Evolutionary conservation across 2,113 vertebrate species (phyloP).

Genomic region (Notiomystis cincta): DNA sequence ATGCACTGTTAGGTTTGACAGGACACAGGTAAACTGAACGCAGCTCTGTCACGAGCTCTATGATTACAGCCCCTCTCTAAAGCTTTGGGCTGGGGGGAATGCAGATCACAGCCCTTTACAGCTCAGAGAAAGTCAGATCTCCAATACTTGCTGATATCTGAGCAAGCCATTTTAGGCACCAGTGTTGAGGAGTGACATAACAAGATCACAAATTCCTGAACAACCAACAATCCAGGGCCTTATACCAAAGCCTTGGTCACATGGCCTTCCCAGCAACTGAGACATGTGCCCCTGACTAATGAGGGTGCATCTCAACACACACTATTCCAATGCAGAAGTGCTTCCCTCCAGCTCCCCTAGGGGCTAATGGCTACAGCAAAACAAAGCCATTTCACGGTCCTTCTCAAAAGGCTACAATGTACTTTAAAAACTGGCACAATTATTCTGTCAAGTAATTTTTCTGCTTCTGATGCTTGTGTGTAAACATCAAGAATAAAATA

Average conservation of each 20-base stretch:
- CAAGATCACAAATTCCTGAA: background rate
- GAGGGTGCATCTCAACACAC: background rate
- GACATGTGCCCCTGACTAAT: background rate
- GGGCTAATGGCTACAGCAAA: background rate
- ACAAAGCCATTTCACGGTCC: background rate
- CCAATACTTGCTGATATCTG: fast-evolving
- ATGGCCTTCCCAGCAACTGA: background rate
- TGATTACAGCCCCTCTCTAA: background rate
- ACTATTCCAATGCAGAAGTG: background rate
- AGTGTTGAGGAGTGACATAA: background rate
- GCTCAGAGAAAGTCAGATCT: background rate
- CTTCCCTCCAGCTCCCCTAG: background rate
- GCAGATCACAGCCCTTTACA: background rate
- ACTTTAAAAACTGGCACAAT: background rate
- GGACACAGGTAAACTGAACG: fast-evolving
- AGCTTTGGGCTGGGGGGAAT: background rate
- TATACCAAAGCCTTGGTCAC: background rate
- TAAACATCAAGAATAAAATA: background rate
- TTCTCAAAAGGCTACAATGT: background rate
- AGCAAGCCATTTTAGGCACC: background rate
- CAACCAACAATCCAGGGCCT: background rate
- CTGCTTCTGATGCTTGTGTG: background rate
- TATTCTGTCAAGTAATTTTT: background rate
- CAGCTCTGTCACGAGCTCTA: background rate
- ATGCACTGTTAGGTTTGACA: background rate